Percentiles rank a stretch among this genome's conserved stretches.
phyloP scores from a whole-genome alignment of 2,113 vertebrate species.

The Ramphastos sulfuratus region DNA sequence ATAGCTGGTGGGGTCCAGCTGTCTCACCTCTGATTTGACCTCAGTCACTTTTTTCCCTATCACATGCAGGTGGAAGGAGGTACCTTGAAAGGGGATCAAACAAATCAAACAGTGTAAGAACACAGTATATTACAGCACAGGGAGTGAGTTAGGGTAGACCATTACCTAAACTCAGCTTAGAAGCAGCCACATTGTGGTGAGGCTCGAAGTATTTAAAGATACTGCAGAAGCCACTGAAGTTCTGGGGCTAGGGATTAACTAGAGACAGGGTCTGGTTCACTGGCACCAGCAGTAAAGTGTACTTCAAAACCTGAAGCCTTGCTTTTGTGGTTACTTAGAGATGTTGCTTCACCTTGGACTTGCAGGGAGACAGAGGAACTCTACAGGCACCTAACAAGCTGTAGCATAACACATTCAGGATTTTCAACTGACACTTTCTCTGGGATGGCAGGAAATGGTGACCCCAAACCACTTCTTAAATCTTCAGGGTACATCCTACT shows the following conservation, averaged over 20 bases:
- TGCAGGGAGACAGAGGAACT: neutral
- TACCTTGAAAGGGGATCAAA: neutral
- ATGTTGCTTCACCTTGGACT: neutral
- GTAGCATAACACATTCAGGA: rapidly evolving
- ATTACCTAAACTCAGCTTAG: neutral
- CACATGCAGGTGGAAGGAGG: neutral
- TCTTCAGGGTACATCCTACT: neutral
- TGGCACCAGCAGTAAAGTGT: rapidly evolving
- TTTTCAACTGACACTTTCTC: rapidly evolving
- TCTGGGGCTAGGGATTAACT: rapidly evolving
- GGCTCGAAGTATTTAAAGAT: neutral
- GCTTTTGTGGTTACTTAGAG: neutral
- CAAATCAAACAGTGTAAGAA: neutral
- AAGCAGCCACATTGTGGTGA: rapidly evolving
- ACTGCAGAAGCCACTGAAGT: neutral
- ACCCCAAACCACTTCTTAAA: neutral
- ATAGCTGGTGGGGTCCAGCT: neutral
- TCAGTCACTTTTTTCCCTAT: no score
- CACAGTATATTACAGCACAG: rapidly evolving
- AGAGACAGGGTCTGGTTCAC: neutral
- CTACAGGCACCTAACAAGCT: neutral
- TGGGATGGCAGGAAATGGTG: neutral
- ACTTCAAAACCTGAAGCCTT: neutral
- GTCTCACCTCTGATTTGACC: neutral
- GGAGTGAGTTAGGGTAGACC: neutral